Conservation (phyloP, 2,113 vertebrate species). For the Amazona vittata region DNA sequence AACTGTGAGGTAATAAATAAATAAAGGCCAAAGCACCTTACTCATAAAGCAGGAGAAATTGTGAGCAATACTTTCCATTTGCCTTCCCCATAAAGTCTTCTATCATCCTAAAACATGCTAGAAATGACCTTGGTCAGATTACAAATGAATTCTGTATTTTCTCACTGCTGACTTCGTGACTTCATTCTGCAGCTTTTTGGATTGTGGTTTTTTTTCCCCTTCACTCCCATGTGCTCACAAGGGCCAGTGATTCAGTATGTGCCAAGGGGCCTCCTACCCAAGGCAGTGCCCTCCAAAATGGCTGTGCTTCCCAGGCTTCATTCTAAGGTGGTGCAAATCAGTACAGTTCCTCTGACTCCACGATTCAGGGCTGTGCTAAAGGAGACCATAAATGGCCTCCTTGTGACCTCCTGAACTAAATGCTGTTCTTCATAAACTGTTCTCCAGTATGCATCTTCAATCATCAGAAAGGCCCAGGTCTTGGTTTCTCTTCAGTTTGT, state of each 20-base stretch:
- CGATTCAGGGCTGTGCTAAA: background rate
- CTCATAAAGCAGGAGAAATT: constrained; percentile 42
- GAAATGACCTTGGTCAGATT: constrained; percentile 31
- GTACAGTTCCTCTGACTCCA: background rate
- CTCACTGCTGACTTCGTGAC: constrained; percentile 34
- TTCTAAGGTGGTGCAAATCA: background rate
- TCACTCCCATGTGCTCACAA: accelerated
- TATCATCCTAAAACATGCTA: constrained; percentile 34
- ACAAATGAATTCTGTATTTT: constrained; percentile 41
- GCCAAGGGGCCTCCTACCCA: background rate
- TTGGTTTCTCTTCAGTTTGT: background rate
- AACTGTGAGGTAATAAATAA: constrained; percentile 54
- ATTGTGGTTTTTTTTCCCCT: background rate
- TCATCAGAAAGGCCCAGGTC: background rate
- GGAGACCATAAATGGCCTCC: background rate
- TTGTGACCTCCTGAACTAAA: background rate
- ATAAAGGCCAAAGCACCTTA: constrained; percentile 52
- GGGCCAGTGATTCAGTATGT: background rate
- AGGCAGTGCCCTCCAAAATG: background rate
- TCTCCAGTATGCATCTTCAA: background rate
- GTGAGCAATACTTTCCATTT: constrained; percentile 52
- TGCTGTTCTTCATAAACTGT: background rate
- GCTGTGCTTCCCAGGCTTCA: background rate
- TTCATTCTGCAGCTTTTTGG: constrained; percentile 23
- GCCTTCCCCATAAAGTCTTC: constrained; percentile 18